phyloP scores from a whole-genome alignment of 1,140 invertebrate genomes.

The Bombus superbus region DNA sequence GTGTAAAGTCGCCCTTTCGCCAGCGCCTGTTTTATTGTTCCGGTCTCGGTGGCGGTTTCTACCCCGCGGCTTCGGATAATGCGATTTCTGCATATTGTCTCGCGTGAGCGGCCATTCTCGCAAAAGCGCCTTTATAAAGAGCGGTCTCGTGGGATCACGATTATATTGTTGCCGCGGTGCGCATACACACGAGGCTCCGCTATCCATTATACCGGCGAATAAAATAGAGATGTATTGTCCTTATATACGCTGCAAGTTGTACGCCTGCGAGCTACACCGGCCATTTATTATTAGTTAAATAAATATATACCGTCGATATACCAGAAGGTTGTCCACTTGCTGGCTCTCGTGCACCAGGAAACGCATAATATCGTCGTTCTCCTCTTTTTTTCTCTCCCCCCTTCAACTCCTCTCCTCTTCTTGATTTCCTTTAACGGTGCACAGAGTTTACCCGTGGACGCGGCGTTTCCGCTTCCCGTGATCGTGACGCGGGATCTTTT shows the following conservation, averaged over 20 bases:
- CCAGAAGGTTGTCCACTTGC: constrained; percentile 8
- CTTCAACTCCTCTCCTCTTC: too few species aligned
- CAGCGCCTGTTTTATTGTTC: constrained; percentile 56
- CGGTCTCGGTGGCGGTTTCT: constrained; percentile 63
- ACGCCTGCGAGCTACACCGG: constrained; percentile 55
- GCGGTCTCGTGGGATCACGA: constrained; percentile 65
- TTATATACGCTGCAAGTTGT: constrained; percentile 69
- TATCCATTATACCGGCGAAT: constrained; percentile 71
- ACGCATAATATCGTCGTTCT: constrained; percentile 7
- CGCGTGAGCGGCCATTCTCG: constrained; percentile 57
- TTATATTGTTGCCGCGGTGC: constrained; percentile 71
- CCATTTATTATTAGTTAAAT: constrained; percentile 67
- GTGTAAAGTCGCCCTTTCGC: constrained; percentile 51
- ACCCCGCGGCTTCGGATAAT: constrained; percentile 66
- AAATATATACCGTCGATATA: constrained; percentile 41
- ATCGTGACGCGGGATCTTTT: constrained; percentile 1
- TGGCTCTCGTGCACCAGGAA: constrained; percentile 20
- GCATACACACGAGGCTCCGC: constrained; percentile 39
- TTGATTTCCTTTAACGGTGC: neutral
- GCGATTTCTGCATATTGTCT: constrained; percentile 74
- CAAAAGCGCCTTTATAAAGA: constrained; percentile 61
- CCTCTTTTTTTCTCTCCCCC: neutral
- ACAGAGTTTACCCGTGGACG: neutral
- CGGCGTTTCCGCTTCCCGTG: constrained; percentile 10
- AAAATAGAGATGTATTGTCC: constrained; percentile 76